A percentile compares a stretch with the other conserved stretches of the same genome.
phyloP scores from a whole-genome alignment of 2,888 invertebrate genomes.

The Vandiemenella viatica region DNA sequence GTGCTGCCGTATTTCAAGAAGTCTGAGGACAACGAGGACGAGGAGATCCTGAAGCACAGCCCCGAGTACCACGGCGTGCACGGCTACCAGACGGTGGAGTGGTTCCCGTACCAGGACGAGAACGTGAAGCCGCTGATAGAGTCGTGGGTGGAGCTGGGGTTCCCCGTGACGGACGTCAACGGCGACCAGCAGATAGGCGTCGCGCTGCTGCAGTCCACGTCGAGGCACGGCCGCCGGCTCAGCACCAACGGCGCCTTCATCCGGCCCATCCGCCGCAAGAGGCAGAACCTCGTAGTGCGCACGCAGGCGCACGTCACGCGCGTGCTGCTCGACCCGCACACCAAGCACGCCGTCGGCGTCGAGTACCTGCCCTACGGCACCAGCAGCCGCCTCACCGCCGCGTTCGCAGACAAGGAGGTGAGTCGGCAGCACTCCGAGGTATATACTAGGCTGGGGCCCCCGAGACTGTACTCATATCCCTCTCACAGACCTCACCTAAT shows the following conservation, averaged over 20 bases:
- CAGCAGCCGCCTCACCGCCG: conserved; percentile 21
- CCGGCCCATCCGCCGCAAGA: conserved; percentile 41
- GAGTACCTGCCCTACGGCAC: conserved; percentile 26
- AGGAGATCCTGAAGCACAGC: conserved; percentile 33
- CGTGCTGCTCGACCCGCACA: conserved; percentile 39
- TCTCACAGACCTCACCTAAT: no score
- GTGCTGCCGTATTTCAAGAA: conserved; percentile 56
- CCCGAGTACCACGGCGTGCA: conserved; percentile 40
- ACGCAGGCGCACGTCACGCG: conserved; percentile 38
- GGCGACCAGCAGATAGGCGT: conserved; percentile 37
- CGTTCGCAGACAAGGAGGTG: conserved; percentile 41
- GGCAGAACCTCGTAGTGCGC: conserved; percentile 33
- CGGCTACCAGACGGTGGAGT: conserved; percentile 48
- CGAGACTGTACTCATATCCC: no score
- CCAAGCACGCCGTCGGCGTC: conserved; percentile 36
- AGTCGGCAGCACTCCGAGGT: not conserved
- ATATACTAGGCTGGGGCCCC: no score
- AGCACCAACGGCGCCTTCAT: conserved; percentile 51
- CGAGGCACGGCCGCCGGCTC: conserved; percentile 40
- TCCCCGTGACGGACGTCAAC: conserved; percentile 30
- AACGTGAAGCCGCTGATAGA: conserved; percentile 37
- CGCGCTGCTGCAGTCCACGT: conserved; percentile 45
- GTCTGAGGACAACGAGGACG: conserved; percentile 44
- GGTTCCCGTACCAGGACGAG: conserved; percentile 43
- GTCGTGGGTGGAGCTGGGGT: conserved; percentile 45